Percentiles rank a stretch among this genome's conserved stretches.
Evolutionary conservation across 2,888 invertebrate species (phyloP).

Genomic region (Spodoptera exigua): DNA sequence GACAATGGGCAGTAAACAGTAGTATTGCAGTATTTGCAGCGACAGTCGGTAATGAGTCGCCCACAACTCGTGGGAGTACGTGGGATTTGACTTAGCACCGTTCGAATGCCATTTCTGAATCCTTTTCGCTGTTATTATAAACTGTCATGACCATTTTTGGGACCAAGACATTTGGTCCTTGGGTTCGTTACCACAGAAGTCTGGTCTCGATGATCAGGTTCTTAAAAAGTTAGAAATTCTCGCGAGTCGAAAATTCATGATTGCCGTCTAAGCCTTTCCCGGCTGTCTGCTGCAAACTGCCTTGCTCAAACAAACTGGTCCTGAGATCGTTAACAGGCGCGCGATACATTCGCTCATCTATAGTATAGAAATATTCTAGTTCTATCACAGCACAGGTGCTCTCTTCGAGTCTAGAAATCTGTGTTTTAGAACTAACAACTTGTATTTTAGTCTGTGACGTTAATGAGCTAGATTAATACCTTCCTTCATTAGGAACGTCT

Average conservation of each 20-base stretch:
- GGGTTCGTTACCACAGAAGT: background rate
- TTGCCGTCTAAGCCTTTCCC: constrained; percentile 27
- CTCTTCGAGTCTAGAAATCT: constrained; percentile 31
- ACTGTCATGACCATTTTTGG: constrained; percentile 18
- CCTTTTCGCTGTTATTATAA: constrained; percentile 37
- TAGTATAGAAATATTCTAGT: constrained; percentile 27
- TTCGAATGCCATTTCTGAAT: constrained; percentile 36
- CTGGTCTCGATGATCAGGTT: background rate
- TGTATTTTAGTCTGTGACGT: constrained; percentile 8
- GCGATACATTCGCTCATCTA: constrained; percentile 42
- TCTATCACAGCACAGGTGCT: constrained; percentile 43
- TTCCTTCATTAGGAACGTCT: constrained; percentile 31
- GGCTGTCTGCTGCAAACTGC: constrained; percentile 31
- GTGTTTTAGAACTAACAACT: background rate
- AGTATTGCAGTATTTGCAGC: constrained; percentile 48
- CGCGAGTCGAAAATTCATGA: constrained; percentile 27
- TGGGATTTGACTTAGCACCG: constrained; percentile 54
- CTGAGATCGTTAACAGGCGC: constrained; percentile 39
- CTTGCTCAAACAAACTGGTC: constrained; percentile 42
- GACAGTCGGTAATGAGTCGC: constrained; percentile 56
- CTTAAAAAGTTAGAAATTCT: constrained; percentile 27
- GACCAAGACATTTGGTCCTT: constrained; percentile 1
- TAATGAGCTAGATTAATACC: constrained; percentile 22
- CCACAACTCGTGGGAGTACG: constrained; percentile 44
- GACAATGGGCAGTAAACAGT: constrained; percentile 57